Evolutionary conservation across 2,888 invertebrate species (phyloP).

Genomic region (Taenaris catops): DNA sequence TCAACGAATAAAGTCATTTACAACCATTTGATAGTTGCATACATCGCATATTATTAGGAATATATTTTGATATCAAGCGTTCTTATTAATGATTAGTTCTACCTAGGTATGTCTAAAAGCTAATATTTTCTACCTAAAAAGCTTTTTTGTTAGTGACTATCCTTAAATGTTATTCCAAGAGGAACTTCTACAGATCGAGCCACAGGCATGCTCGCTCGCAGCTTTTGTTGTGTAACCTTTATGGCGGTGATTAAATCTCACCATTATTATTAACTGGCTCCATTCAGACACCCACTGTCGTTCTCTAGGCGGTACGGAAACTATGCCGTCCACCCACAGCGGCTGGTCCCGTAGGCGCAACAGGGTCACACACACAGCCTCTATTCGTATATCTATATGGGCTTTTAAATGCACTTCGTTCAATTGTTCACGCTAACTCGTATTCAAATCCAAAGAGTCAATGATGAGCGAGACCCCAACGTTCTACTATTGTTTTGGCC

Average conservation of each 20-base stretch:
- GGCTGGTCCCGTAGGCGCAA: conserved; percentile 76
- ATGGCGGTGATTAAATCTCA: conserved; percentile 78
- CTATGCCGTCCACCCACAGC: conserved; percentile 78
- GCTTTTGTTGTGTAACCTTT: conserved; percentile 70
- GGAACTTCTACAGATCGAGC: conserved; percentile 54
- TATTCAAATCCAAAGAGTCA: conserved; percentile 73
- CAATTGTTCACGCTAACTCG: conserved; percentile 65
- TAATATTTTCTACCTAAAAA: conserved; percentile 41
- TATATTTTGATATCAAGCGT: no score
- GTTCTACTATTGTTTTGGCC: conserved; percentile 71
- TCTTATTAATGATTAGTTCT: conserved; percentile 52
- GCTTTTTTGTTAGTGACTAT: conserved; percentile 57
- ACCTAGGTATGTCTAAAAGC: conserved; percentile 49
- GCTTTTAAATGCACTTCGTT: conserved; percentile 65
- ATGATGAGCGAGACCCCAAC: conserved; percentile 62
- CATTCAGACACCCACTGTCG: conserved; percentile 78
- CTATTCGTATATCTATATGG: conserved; percentile 64
- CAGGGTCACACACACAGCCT: conserved; percentile 74
- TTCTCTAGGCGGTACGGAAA: conserved; percentile 68
- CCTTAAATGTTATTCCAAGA: conserved; percentile 45
- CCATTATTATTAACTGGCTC: conserved; percentile 79
- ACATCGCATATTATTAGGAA: no score
- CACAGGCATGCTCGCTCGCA: conserved; percentile 67
- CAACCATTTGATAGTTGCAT: no score
- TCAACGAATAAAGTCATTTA: no score